Conservation (phyloP, 1,140 invertebrate genomes). For the Linepithema humile region DNA sequence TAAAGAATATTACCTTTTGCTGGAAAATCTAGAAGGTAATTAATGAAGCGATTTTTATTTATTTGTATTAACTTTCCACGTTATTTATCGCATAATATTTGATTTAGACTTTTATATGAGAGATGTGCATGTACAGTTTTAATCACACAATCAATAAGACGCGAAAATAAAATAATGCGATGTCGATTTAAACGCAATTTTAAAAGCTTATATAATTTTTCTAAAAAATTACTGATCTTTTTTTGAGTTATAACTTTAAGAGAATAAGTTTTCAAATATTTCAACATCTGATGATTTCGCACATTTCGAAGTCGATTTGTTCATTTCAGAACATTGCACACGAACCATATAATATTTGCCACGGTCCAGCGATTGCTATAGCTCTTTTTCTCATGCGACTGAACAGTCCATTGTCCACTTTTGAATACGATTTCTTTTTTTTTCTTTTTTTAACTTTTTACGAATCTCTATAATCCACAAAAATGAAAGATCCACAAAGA, state of each 20-base stretch:
- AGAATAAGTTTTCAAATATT: not conserved
- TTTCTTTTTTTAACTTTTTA: not conserved
- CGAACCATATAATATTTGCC: not conserved
- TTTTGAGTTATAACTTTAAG: not conserved
- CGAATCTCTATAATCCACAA: not conserved
- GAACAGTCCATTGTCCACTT: conserved; percentile 8
- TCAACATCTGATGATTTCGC: not conserved
- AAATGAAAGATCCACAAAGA: too few relatives aligned
- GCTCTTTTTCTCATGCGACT: not conserved
- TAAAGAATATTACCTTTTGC: not conserved
- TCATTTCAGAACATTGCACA: not conserved
- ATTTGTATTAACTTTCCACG: not conserved
- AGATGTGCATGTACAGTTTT: not conserved
- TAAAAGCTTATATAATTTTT: not conserved
- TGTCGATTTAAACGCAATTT: not conserved
- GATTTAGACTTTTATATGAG: not conserved
- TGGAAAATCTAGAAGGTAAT: not conserved
- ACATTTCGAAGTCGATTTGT: not conserved
- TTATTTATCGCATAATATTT: not conserved
- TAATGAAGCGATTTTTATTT: not conserved
- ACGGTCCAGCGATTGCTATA: not conserved
- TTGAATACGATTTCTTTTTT: not conserved
- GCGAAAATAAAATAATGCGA: not conserved
- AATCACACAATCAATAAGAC: not conserved
- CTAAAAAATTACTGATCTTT: not conserved